Percentiles rank a stretch among this genome's conserved stretches.
These are phyloP conservation scores for Flabesymbios commensalis DNA, from an alignment of 2,888 invertebrate genomes.

Conservation along the genomic window DNA sequence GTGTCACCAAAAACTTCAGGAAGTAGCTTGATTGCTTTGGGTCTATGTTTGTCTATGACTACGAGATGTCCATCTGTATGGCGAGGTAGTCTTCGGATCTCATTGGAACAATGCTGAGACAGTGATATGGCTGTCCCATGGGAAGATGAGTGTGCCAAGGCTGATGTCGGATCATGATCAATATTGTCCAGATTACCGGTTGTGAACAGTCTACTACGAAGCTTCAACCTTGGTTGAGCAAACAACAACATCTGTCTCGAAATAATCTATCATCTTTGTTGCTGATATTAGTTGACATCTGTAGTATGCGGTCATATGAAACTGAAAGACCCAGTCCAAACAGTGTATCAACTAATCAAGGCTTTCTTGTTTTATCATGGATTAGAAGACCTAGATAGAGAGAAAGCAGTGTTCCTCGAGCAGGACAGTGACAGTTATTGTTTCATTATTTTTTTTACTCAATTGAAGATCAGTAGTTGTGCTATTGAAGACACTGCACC, in stretches of 20 bases:
- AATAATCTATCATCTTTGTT: neutral
- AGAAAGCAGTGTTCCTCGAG: neutral
- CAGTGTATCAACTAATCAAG: neutral
- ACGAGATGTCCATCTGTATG: neutral
- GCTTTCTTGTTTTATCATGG: neutral
- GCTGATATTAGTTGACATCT: neutral
- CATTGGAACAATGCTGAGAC: neutral
- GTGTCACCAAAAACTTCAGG: neutral
- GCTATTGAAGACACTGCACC: neutral
- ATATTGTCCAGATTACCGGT: conserved; percentile 4
- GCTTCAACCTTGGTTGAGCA: neutral
- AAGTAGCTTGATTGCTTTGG: neutral
- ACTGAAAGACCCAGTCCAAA: neutral
- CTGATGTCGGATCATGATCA: neutral
- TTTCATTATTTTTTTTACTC: neutral
- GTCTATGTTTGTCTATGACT: neutral
- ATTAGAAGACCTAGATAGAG: neutral
- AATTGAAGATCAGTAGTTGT: neutral
- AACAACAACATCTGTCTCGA: neutral
- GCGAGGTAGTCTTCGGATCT: neutral
- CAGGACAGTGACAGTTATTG: neutral
- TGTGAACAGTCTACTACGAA: neutral
- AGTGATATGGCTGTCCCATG: neutral
- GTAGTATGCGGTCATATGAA: neutral
- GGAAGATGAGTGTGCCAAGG: neutral